These are phyloP conservation scores for Cephonodes hylas DNA, from an alignment of 2,888 invertebrate species.

Conservation along the genomic window DNA sequence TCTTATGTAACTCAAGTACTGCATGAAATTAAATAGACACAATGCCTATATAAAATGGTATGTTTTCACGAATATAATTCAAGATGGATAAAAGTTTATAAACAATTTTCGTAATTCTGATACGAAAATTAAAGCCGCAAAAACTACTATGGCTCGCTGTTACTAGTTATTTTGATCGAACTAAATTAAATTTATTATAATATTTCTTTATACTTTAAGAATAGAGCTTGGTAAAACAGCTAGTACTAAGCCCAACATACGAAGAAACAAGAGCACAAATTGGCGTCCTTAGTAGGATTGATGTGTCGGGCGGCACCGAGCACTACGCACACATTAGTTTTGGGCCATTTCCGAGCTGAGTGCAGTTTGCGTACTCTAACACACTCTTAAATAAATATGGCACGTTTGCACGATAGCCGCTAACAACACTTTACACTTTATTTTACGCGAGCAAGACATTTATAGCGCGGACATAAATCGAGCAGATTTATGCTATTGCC, in stretches of 20 bases:
- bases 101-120: no score
- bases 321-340: constrained; percentile 57
- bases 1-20: no score
- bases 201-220: no score
- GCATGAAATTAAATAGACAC: no score
- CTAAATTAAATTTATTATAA: no score
- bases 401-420: constrained; percentile 71
- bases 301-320: constrained; percentile 20
- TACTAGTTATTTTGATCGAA: no score
- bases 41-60: no score
- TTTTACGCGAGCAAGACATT: constrained; percentile 51
- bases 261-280: background rate
- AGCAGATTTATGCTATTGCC: constrained; percentile 54
- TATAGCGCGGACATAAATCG: constrained; percentile 65
- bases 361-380: constrained; percentile 63
- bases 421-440: constrained; percentile 77
- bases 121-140: no score
- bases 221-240: background rate
- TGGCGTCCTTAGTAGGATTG: constrained; percentile 13
- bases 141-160: no score
- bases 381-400: constrained; percentile 76
- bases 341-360: constrained; percentile 70
- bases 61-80: background rate
- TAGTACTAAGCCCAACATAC: background rate
- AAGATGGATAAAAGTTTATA: background rate